Evolutionary conservation across 2,113 vertebrate species (phyloP), one percentile per base, ranked within the genome.

Genomic region (Perca fluviatilis): DNA sequence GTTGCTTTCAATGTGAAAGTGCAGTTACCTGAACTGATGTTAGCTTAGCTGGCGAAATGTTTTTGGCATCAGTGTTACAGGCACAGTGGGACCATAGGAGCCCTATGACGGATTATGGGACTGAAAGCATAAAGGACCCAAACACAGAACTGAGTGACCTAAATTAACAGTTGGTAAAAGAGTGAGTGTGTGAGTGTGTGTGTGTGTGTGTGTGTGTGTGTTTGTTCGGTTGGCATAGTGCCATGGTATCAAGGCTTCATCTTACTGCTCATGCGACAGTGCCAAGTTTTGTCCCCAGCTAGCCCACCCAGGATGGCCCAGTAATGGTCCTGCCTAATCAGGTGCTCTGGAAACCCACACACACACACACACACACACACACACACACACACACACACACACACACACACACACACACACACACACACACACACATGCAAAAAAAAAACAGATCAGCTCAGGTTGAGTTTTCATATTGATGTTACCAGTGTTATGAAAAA

Each of bases 281-380:
- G 87, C 89, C 87, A 92, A 86, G 79, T 69, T 85, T 74, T 85
- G 78, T 85, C 82, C 74, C 79, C 60, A 53, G 49, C 61, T 8
- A 43, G 90, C 84, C 90, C 90, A 92, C 89, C 85, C 87, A 90
- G 74, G 58, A 80, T 60, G 79, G 54, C 50, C 57, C 21, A 50
- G 67, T 16, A 60, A 67, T 70, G 61, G 67, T 49, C 9, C 9
- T 75, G 75, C 27, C 69, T 72, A 33, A 83, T 86, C 74, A 69
- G 71, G 69, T 65, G 56, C 64, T 64, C 50, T 64, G 21, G 9
- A 49, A n/a, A 27, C 27, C 2, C 27, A 27, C 49, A 33, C 47
- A 68, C 30, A 65, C 18, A 9, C 10, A 65, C 23, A 36, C 56
- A 27, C 18, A 21, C 51, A 64, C 7, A 21, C 15, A 57, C 60